Evolutionary conservation across 2,113 vertebrate genomes (phyloP).

Genomic region (Pteruthius melanotis): DNA sequence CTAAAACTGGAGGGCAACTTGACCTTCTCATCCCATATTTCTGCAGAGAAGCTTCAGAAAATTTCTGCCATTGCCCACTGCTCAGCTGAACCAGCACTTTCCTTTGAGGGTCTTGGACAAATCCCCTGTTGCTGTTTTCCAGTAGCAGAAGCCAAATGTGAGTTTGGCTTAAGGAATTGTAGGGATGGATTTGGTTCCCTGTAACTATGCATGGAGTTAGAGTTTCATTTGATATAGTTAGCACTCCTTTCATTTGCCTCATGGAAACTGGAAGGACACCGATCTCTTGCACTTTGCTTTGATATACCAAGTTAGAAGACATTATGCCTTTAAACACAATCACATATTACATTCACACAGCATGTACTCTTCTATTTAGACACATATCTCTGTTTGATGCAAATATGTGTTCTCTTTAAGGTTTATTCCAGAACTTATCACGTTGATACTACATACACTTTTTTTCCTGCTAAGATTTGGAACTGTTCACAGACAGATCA

Average conservation of each 20-base stretch:
- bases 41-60: not conserved
- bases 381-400: not conserved
- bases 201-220: not conserved
- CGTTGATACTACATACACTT: not conserved
- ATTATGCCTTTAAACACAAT: not conserved
- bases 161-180: not conserved
- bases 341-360: not conserved
- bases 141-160: not conserved
- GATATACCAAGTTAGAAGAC: not conserved
- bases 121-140: not conserved
- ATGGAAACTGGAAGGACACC: not conserved
- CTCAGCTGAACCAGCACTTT: not conserved
- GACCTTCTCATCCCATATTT: not conserved
- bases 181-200: not conserved
- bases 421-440: conserved; percentile 2
- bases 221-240: not conserved
- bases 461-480: not conserved
- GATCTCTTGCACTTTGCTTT: not conserved
- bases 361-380: not conserved
- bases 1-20: not conserved
- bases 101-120: not conserved
- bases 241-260: not conserved
- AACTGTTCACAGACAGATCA: conserved; percentile 23
- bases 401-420: not conserved
- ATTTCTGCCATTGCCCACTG: not conserved